Evolutionary conservation across 2,888 invertebrate species (phyloP).

Genomic region (Cheilosia variabilis): DNA sequence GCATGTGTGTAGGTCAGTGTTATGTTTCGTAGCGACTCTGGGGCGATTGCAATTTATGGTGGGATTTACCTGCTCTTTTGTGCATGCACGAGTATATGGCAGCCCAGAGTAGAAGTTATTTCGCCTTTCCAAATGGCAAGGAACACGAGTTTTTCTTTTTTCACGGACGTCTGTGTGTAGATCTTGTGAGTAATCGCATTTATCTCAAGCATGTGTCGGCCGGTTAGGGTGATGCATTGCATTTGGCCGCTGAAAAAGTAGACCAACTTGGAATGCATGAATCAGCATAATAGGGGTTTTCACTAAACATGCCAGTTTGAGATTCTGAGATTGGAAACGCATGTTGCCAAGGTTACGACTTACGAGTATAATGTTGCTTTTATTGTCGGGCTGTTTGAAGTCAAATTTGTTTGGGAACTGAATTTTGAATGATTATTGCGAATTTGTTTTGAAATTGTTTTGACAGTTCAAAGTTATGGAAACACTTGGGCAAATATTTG

Average conservation of each 20-base stretch:
- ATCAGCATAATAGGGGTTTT: constrained; percentile 48
- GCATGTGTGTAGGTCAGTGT: constrained; percentile 73
- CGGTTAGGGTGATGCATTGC: constrained; percentile 62
- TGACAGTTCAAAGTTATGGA: constrained; percentile 9
- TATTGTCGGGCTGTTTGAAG: constrained; percentile 25
- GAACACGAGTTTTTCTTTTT: constrained; percentile 35
- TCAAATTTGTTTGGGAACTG: neutral
- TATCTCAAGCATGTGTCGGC: constrained; percentile 61
- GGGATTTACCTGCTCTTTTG: constrained; percentile 65
- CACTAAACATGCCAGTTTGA: constrained; percentile 39
- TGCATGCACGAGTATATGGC: neutral
- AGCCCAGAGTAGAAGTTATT: constrained; percentile 29
- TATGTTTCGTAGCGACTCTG: constrained; percentile 30
- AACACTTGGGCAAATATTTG: constrained; percentile 8
- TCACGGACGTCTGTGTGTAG: constrained; percentile 5
- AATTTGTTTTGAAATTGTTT: constrained; percentile 16
- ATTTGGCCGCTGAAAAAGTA: constrained; percentile 37
- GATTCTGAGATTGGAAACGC: constrained; percentile 52
- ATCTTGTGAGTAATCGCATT: constrained; percentile 64
- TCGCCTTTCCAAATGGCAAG: constrained; percentile 31
- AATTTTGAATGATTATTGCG: constrained; percentile 10
- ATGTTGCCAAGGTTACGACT: constrained; percentile 57
- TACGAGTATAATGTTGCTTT: constrained; percentile 9
- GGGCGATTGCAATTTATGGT: constrained; percentile 63
- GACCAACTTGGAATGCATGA: constrained; percentile 44